Conservation (phyloP, 2,113 vertebrate species). For the Calonectris borealis region DNA sequence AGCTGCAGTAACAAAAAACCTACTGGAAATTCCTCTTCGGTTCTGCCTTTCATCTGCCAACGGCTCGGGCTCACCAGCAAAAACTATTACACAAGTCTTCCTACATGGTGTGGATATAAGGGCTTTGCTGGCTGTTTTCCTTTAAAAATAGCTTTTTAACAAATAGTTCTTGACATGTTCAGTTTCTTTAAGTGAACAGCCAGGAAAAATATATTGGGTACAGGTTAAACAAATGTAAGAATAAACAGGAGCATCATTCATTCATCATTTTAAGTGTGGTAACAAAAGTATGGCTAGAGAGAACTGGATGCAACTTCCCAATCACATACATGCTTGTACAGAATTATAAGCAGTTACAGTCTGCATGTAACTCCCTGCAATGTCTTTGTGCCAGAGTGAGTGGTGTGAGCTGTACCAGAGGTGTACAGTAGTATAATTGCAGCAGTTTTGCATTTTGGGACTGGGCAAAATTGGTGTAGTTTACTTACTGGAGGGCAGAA, state of each 20-base stretch:
- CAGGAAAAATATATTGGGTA: neutral
- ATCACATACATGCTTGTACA: neutral
- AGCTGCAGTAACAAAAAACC: neutral
- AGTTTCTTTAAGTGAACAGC: neutral
- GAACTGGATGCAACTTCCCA: neutral
- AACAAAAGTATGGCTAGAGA: neutral
- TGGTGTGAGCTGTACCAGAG: neutral
- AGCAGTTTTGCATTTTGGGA: neutral
- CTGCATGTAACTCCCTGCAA: neutral
- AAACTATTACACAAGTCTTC: neutral
- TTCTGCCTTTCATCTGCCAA: neutral
- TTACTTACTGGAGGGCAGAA: neutral
- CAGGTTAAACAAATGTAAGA: neutral
- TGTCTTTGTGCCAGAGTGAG: neutral
- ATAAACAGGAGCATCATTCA: neutral
- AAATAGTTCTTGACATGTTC: neutral
- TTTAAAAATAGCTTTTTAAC: neutral
- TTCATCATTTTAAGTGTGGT: neutral
- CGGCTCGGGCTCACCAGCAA: neutral
- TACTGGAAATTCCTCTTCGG: neutral
- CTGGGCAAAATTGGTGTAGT: neutral
- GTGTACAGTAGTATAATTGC: neutral
- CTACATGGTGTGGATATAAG: neutral
- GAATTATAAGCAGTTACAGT: neutral
- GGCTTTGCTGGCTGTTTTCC: neutral